Percentiles rank a stretch among this genome's conserved stretches.
phyloP scores from a whole-genome alignment of 2,888 invertebrate species.

The Schizaphis graminum region DNA sequence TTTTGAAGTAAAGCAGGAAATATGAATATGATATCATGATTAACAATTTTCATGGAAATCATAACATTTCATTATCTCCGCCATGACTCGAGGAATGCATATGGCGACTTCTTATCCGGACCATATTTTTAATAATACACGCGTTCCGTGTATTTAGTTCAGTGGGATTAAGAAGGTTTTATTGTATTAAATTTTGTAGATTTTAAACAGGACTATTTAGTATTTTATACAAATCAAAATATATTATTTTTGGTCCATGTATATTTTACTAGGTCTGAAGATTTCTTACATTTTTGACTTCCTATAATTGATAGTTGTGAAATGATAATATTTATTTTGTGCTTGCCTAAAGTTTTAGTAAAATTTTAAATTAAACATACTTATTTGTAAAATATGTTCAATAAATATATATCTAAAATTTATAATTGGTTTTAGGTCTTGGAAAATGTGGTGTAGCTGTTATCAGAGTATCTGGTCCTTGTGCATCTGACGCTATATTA shows the following conservation, averaged over 20 bases:
- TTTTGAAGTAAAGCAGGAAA: too few species aligned
- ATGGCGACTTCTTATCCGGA: too few species aligned
- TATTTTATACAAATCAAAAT: too few species aligned
- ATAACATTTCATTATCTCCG: too few species aligned
- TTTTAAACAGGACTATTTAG: too few species aligned
- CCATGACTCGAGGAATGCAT: too few species aligned
- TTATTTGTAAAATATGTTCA: background rate
- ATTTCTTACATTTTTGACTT: background rate
- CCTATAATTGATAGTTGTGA: background rate
- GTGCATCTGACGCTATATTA: conserved; percentile 75
- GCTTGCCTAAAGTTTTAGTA: background rate
- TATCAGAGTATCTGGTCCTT: conserved; percentile 81
- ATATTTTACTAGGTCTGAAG: background rate
- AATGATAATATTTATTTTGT: background rate
- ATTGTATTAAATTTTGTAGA: too few species aligned
- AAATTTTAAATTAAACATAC: background rate
- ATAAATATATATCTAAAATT: background rate
- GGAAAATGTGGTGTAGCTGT: conserved; percentile 88
- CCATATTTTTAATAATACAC: too few species aligned
- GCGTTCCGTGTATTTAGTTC: too few species aligned
- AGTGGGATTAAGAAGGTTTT: too few species aligned
- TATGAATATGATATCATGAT: too few species aligned
- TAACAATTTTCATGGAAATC: too few species aligned
- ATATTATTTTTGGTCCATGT: background rate
- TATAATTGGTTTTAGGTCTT: conserved; percentile 72